These are phyloP conservation scores for Drosophila simulans DNA, from an alignment of 1,140 invertebrate genomes.

Conservation along the genomic window DNA sequence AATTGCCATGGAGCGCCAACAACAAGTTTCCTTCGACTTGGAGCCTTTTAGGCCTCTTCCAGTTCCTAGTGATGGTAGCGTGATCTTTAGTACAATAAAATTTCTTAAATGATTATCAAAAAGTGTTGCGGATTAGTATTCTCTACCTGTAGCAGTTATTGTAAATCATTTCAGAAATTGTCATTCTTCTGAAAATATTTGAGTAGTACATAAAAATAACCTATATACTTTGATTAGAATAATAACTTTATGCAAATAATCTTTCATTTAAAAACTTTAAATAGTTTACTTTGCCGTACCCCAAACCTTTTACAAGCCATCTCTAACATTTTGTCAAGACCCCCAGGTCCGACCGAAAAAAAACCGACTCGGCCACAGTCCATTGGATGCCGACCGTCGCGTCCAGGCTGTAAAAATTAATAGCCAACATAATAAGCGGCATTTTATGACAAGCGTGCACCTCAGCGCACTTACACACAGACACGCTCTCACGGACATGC, in stretches of 20 bases:
- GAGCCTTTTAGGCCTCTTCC: constrained; percentile 5
- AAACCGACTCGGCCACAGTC: constrained; percentile 23
- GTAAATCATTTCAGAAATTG: no score
- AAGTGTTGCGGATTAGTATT: no score
- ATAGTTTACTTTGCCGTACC: neutral
- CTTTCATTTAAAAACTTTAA: neutral
- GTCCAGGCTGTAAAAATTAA: constrained; percentile 80
- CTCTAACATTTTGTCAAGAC: constrained; percentile 15
- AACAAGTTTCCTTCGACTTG: constrained; percentile 54
- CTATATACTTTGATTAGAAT: neutral
- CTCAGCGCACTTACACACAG: constrained; percentile 49
- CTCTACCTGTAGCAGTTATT: no score
- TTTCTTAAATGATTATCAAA: no score
- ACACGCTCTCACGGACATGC: neutral
- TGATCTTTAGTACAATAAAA: neutral
- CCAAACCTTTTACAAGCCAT: neutral
- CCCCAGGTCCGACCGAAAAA: constrained; percentile 25
- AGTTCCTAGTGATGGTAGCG: constrained; percentile 21
- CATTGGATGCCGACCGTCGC: constrained; percentile 52
- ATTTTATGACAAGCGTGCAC: constrained; percentile 82
- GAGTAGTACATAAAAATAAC: neutral
- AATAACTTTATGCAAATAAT: neutral
- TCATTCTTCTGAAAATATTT: no score
- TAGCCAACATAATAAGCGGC: constrained; percentile 81
- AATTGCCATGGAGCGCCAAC: constrained; percentile 69